Conservation (phyloP, 1,140 invertebrate species). For the Anthonomus grandis region DNA sequence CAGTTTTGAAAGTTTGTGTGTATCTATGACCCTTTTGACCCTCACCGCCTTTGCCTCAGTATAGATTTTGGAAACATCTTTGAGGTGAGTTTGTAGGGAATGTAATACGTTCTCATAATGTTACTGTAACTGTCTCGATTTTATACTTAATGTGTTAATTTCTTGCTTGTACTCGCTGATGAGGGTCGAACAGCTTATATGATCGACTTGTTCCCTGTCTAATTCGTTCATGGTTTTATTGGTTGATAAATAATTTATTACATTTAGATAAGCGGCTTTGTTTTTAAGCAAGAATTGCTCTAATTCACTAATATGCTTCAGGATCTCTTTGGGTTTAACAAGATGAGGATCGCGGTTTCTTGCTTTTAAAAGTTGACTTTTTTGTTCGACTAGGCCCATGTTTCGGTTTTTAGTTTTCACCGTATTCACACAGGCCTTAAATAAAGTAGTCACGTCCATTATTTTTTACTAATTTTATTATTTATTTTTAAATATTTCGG, state of each 20-base stretch:
- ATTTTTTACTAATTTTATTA: slow-evolving; percentile 17
- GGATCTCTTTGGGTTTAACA: slow-evolving; percentile 69
- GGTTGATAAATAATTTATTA: slow-evolving; percentile 65
- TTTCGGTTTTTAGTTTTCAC: slow-evolving; percentile 75
- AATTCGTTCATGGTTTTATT: slow-evolving; percentile 71
- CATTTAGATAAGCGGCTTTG: slow-evolving; percentile 81
- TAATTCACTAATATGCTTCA: slow-evolving; percentile 74
- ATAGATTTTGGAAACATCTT: slow-evolving; percentile 82
- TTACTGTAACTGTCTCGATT: slow-evolving; percentile 59
- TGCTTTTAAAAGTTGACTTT: slow-evolving; percentile 48
- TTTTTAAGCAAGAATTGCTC: slow-evolving; percentile 80
- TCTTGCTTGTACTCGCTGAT: slow-evolving; percentile 72
- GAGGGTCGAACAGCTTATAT: slow-evolving; percentile 70
- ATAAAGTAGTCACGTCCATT: slow-evolving; percentile 72
- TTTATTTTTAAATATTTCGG: too few relatives aligned
- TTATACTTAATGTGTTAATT: slow-evolving; percentile 42
- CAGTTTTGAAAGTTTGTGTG: slow-evolving; percentile 73
- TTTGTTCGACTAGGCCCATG: slow-evolving; percentile 53
- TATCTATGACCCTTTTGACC: slow-evolving; percentile 79
- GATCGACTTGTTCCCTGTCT: slow-evolving; percentile 81
- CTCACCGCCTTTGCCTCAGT: slow-evolving; percentile 83
- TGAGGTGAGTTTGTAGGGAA: slow-evolving; percentile 76
- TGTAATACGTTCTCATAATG: slow-evolving; percentile 73
- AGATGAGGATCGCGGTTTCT: slow-evolving; percentile 61
- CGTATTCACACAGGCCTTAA: slow-evolving; percentile 81